Evolutionary conservation across 1,140 invertebrate genomes (phyloP), one percentile per base, ranked within the genome.

Genomic region (Procambarus virginalis): DNA sequence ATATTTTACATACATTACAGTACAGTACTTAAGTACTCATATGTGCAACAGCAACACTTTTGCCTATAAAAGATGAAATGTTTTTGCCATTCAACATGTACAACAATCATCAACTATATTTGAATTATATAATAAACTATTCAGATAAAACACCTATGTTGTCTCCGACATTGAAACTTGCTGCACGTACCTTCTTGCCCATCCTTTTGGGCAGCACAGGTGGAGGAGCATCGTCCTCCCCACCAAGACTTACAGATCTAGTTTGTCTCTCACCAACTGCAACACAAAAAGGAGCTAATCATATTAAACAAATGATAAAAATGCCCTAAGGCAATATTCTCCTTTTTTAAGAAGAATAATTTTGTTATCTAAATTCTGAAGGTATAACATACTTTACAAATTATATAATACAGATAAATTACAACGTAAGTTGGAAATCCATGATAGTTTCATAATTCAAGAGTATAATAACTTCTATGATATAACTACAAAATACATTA

Each of bases 141-240:
- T 88, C 84, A 68, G 78, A 79, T 34, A 86, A 78, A 48, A 77
- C 84, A 78, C 60, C 84, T 60, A 75, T 89, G 60, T 84, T 84
- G 79, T 89, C 88, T 34, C 88, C 88, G 14, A 89, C 60, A 78
- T 70, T 76, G 88, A 89, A 89, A 89, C 88, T 89, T 9, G 88
- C 51, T 45, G 88, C 88, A 88, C 81, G 83, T 92, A 92, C 88
- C 93, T 95, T 96, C 88, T 95, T 95, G 12, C 94, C 93, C 4
- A 95, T 93, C 83, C 95, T 93, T 92, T 96, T 96, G 3, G 95
- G 95, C 68, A 95, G 95, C 76, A 95, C 95, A 3, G 95, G 95
- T 22, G 95, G 95, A 5, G 94, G 94, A 9, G 94, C 93, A 17
- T 92, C 58, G 73, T 93, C 91, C 10, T 92, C 92, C 17, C 92